phyloP scores from a whole-genome alignment of 2,888 invertebrate genomes.

The Conchocele bisecta region DNA sequence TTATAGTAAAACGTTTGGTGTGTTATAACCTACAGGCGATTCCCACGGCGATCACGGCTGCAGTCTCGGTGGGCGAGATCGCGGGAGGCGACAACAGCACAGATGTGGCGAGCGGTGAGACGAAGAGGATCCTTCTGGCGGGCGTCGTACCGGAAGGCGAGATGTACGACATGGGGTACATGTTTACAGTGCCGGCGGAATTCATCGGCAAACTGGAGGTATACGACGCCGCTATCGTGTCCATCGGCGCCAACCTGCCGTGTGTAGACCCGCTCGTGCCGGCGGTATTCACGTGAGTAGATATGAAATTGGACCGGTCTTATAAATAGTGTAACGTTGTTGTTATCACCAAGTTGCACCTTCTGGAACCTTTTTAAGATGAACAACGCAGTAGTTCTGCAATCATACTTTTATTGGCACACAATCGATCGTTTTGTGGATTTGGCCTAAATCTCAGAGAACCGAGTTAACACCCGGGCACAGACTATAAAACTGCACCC shows the following conservation, averaged over 20 bases:
- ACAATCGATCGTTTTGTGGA: no score
- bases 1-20: no score
- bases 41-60: slow-evolving; percentile 28
- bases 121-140: slow-evolving; percentile 57
- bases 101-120: slow-evolving; percentile 55
- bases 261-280: slow-evolving; percentile 67
- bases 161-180: slow-evolving; percentile 50
- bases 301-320: no score
- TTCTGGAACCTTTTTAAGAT: no score
- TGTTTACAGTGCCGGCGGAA: slow-evolving; percentile 58
- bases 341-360: no score
- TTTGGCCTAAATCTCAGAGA: no score
- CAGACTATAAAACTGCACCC: no score
- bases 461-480: no score
- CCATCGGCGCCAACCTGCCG: slow-evolving; percentile 71
- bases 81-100: slow-evolving; percentile 47
- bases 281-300: no score
- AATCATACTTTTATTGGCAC: no score
- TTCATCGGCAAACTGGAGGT: slow-evolving; percentile 64
- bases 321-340: no score
- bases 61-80: slow-evolving; percentile 55
- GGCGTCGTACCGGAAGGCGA: slow-evolving; percentile 50
- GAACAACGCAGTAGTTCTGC: no score
- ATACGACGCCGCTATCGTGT: slow-evolving; percentile 63
- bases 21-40: slow-evolving; percentile 39